Evolutionary conservation across 2,888 invertebrate genomes (phyloP), one percentile per base, ranked within the genome.

Genomic region (Ophion costatus): DNA sequence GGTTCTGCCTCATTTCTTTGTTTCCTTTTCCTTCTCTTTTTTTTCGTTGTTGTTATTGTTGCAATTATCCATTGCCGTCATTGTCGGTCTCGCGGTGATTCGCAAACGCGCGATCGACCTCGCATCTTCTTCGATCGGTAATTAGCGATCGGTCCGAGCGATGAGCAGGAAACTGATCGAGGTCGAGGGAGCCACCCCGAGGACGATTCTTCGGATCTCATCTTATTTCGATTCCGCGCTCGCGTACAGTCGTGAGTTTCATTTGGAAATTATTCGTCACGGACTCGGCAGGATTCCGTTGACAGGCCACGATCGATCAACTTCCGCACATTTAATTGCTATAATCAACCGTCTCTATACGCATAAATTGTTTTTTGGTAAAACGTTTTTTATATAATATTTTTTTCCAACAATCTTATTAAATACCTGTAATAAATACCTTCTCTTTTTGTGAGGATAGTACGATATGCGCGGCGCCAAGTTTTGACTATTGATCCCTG

Each of bases 151-250:
- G 67, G 17, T 67, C 33, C 66, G 82, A 80, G 82, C 80, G 61
- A 17, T 5, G 17, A 82, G 79, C 71, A 82, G 85, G 85, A 82
- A 85, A 82, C 71, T 59, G 70, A 67, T 82, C 82, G 82, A 85
- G 85, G 85, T 56, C 80, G 76, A 51, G 29, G 38, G 64, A 70
- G 70, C 69, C 71, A 64, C 59, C 22, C 57, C 82, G 85, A 82
- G 82, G 82, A 22, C 70, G 69, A 67, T 73, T 38, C 42, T 17
- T 20, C 57, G 29, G 33, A 57, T 66, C 29, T 69, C 59, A 17
- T 69, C 77, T 29, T 69, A 38, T 66, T 76, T 57, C 56, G 56
- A 66, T 76, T 66, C 66, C 38, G 33, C 66, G 7, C 57, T 59
- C 77, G 42, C 57, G 24, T 45, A 61, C 24, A 64, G 42, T 63